Evolutionary conservation across 2,113 vertebrate species (phyloP).

Genomic region (Aleadryas rufinucha): DNA sequence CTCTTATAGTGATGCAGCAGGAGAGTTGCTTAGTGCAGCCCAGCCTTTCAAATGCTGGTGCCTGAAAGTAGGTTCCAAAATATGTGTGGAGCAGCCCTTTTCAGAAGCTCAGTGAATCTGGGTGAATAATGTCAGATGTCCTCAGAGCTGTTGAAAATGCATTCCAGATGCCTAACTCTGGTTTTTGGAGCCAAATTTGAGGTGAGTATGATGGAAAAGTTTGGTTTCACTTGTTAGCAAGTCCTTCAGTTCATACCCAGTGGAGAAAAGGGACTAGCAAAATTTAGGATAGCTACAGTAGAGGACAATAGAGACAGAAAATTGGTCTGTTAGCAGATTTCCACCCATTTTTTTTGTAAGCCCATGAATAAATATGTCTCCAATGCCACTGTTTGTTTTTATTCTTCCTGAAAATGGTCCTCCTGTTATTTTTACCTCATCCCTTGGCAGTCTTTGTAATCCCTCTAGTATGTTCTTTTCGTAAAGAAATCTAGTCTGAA

Average conservation of each 20-base stretch:
- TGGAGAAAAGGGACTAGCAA: neutral
- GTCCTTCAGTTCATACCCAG: neutral
- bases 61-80: neutral
- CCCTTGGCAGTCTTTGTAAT: neutral
- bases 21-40: neutral
- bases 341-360: slow-evolving; percentile 5
- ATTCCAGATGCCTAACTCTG: neutral
- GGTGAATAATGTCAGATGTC: neutral
- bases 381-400: neutral
- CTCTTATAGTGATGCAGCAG: neutral
- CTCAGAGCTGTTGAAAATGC: neutral
- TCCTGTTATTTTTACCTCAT: neutral
- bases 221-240: slow-evolving; percentile 25
- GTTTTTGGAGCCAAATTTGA: neutral
- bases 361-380: neutral
- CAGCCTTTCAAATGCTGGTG: neutral
- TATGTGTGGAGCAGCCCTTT: neutral
- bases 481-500: neutral
- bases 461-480: neutral
- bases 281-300: neutral
- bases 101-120: neutral
- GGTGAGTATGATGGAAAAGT: neutral
- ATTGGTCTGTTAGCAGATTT: slow-evolving; percentile 9
- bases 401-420: neutral
- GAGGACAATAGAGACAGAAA: neutral